phyloP scores from a whole-genome alignment of 2,888 invertebrate genomes.

The Plebejus melissa region DNA sequence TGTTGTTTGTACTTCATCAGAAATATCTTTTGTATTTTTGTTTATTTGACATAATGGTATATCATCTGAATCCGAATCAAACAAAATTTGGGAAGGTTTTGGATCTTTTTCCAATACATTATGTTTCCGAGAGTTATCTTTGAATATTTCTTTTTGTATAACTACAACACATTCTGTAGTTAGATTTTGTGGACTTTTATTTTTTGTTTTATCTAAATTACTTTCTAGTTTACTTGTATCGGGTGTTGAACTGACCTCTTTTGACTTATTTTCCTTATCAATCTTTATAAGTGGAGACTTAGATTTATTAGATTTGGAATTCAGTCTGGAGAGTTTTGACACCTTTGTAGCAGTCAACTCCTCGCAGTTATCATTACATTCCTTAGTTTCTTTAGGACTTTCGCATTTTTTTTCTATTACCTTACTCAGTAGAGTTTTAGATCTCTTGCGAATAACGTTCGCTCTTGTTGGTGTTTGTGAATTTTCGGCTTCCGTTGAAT shows the following conservation, averaged over 20 bases:
- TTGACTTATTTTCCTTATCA: slow-evolving; percentile 22
- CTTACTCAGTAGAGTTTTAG: slow-evolving; percentile 46
- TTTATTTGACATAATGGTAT: slow-evolving; percentile 52
- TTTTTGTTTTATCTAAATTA: slow-evolving; percentile 31
- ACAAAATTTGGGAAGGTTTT: slow-evolving; percentile 45
- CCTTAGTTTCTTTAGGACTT: slow-evolving; percentile 25
- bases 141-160: slow-evolving; percentile 60
- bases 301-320: not conserved
- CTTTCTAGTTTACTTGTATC: slow-evolving; percentile 30
- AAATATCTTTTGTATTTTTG: slow-evolving; percentile 39
- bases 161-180: slow-evolving; percentile 69
- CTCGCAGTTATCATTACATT: slow-evolving; percentile 19
- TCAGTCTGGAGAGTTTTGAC: slow-evolving; percentile 10
- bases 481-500: slow-evolving; percentile 26
- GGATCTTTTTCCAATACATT: slow-evolving; percentile 34
- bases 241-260: not conserved
- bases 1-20: not conserved
- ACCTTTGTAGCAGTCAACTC: slow-evolving; percentile 1
- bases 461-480: slow-evolving; percentile 49
- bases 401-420: slow-evolving; percentile 35
- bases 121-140: slow-evolving; percentile 32
- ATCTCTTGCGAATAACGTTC: slow-evolving; percentile 50
- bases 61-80: slow-evolving; percentile 65
- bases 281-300: not conserved
- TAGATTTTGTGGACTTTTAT: slow-evolving; percentile 58